phyloP scores from a whole-genome alignment of 2,113 vertebrate species.

The Callipepla squamata region DNA sequence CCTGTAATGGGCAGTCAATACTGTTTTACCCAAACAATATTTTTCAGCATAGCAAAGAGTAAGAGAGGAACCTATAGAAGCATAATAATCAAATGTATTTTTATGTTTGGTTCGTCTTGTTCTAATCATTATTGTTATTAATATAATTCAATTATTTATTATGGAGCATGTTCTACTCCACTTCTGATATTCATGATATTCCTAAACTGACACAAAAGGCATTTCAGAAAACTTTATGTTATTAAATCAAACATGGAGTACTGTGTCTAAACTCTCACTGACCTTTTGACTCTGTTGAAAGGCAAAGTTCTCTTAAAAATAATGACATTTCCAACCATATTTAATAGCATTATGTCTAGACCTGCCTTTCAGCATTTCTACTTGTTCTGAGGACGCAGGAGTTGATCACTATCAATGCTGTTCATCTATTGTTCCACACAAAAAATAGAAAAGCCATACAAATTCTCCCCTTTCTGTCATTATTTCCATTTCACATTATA shows the following conservation, averaged over 20 bases:
- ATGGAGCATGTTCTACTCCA: neutral
- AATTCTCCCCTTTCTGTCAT: neutral
- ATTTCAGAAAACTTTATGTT: accelerated
- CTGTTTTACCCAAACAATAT: neutral
- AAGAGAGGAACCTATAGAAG: neutral
- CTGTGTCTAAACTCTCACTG: accelerated
- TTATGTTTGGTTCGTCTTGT: too few species aligned
- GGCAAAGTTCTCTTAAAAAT: neutral
- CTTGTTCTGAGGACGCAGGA: neutral
- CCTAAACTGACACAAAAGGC: neutral
- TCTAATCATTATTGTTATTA: neutral
- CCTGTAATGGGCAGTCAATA: neutral
- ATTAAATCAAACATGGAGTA: neutral
- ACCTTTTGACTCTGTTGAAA: neutral
- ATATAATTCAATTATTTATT: neutral
- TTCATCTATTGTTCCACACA: neutral
- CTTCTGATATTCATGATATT: neutral
- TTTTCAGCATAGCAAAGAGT: neutral
- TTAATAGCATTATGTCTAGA: neutral
- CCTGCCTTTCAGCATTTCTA: neutral
- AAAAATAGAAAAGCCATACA: neutral
- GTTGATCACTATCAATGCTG: neutral
- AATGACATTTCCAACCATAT: neutral
- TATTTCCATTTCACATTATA: neutral
- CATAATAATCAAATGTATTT: neutral